Evolutionary conservation across 2,888 invertebrate species (phyloP), one percentile per base, ranked within the genome.

Genomic region (Oscheius onirici): DNA sequence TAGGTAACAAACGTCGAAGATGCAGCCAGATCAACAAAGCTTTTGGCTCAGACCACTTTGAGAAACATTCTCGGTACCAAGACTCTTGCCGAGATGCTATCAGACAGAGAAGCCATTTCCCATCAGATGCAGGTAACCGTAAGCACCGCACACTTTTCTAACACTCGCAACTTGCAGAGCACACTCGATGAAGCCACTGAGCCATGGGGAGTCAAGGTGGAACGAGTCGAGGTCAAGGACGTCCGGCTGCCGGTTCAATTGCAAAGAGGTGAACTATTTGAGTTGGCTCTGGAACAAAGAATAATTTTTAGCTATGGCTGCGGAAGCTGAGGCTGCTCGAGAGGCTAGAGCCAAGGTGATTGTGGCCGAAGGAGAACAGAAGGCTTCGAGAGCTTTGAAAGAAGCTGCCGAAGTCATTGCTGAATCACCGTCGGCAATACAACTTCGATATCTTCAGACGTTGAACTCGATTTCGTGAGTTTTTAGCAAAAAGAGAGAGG

Each of bases 51-150:
- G 80, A 89, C 89, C 0, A 90, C 89, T 1, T 72, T 82, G 17
- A 74, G 82, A 54, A 82, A 82, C 70, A 82, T 82, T 76, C 75
- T 82, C 46, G 82, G 82, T 75, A 97, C 97, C 58, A 91, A 95
- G 82, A 95, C 95, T 58, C 91, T 99, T 78, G 94, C 96, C 86
- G 97, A 97, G 90, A 96, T 99, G 86, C 91, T 99, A 66, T 94
- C 95, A 88, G 97, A 97, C 88, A 91, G 97, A 76, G 96, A 96
- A 89, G 94, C 94, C 73, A 93, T 97, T 86, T 95, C 95, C 10
- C 81, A 83, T 28, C 85, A 86, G 63, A 86, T 87, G 84, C 87
- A 82, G 79, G 79, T 79, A 57, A 20, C 17, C 22, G 43, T n/a
- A 65, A 28, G 46, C n/a, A n/a, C n/a, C n/a, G n/a, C n/a, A n/a